Evolutionary conservation across 2,113 vertebrate species (phyloP).

Genomic region (Climacteris rufus): DNA sequence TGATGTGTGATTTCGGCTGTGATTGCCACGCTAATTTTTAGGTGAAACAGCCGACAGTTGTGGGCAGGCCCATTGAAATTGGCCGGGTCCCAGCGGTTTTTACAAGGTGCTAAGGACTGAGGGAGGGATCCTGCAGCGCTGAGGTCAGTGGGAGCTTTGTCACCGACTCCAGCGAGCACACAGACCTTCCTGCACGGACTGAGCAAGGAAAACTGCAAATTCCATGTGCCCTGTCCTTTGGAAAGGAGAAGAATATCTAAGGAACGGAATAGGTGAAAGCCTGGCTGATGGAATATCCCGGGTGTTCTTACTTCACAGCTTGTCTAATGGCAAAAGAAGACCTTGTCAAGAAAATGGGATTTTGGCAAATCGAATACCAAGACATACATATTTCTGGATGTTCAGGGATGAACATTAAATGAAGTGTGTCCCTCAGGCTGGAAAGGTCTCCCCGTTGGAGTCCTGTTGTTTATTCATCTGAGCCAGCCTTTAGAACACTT

Average conservation of each 20-base stretch:
- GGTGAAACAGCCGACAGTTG: conserved; percentile 17
- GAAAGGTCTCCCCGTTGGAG: not conserved
- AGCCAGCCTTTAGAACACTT: not conserved
- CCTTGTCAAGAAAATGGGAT: not conserved
- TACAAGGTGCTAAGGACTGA: not conserved
- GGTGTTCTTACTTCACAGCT: not conserved
- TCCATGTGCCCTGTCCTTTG: not conserved
- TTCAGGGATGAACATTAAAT: not conserved
- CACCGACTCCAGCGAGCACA: not conserved
- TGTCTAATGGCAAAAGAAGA: not conserved
- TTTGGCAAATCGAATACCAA: not conserved
- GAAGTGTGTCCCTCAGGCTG: not conserved
- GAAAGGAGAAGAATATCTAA: not conserved
- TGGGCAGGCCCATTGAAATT: not conserved
- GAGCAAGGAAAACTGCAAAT: not conserved
- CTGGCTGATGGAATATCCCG: not conserved
- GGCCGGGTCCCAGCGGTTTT: not conserved
- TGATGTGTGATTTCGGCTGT: not conserved
- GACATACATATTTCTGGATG: not conserved
- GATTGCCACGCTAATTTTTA: conserved; percentile 33
- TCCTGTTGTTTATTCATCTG: not conserved
- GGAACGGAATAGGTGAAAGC: not conserved
- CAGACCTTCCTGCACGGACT: not conserved
- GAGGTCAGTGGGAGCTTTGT: conserved; percentile 34
- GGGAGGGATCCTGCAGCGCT: not conserved